Base-by-base conservation (phyloP, 2,888 invertebrate genomes). In the Ryuthela nishihirai region DNA sequence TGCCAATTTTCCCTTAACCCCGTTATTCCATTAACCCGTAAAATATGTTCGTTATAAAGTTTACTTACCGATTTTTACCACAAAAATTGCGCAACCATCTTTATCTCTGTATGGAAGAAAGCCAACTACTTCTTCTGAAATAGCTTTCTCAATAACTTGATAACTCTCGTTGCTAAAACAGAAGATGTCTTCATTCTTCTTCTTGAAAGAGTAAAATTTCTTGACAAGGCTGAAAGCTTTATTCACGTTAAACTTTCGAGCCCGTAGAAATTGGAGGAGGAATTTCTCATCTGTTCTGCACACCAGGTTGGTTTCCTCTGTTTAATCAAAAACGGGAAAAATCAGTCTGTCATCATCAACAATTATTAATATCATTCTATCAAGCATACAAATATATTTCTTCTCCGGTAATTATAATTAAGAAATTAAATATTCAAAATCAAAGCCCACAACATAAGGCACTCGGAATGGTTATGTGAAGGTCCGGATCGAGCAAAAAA, bases 151-250 rank as follows among this genome's bases (percentile, higher is more conserved):
- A 9, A 58, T 9, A 2, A 24, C 24, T 3, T 52, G 50, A 21
- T 46, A 46, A n/a, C n/a, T n/a, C n/a, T n/a, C n/a, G 20, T 58
- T 29, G 46, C 46, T 52, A 9, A 23, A 29, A 1, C 50, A 42
- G 34, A 58, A 58, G 20, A 52, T 46, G 10, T 21, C 7, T 1
- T 20, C 20, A 20, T 58, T 50, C 25, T 58, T 58, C 15, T 29
- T 29, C 39, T 52, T 52, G 42, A 52, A 58, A 18, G 10, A n/a
- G 29, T 34, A 32, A 25, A 46, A 52, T 40, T 58, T 58, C 38
- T 52, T 52, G 10, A 58, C 1, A 2, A 58, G 50, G 38, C 10
- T 36, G 25, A 52, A 32, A 2, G 56, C 41, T 29, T 39, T 41
- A 1, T 35, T 45, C 4, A 58, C 36, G 29, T 58, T 46, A 24